Base-by-base conservation (phyloP, 2,113 vertebrate species). In the Ia io region DNA sequence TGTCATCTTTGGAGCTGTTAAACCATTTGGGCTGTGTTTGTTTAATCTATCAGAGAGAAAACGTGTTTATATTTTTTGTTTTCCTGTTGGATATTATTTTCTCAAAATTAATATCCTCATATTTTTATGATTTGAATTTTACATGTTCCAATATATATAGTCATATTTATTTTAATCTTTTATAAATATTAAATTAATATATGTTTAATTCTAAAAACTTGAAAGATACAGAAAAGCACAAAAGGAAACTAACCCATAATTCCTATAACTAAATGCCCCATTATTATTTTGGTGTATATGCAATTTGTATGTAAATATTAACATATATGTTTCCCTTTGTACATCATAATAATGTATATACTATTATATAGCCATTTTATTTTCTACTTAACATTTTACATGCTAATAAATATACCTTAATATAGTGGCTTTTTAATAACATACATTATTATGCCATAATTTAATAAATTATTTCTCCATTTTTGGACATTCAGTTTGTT, bases 361-460 rank as follows among this genome's bases (percentile, higher is more conserved):
- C 53, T 73, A 6, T 92, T 87, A 53, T 49, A 30, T 40, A 84
- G 35, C 5, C 14, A 87, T 86, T 67, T 93, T 13, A 70, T 35
- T 82, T 95, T 89, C 71, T 82, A 76, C 49, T 91, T 32, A 77
- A 44, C 51, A 67, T 82, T 95, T 96, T 67, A 88, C 2, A 4
- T 32, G 65, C 16, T 35, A 84, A 83, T 80, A 76, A 73, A 56
- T 70, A 89, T 40, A 71, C 8, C 30, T 93, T 51, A 74, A 78
- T 77, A 77, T 30, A 7, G 14, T 80, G 22, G 16, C 9, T 35
- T 94, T 65, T 56, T 70, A 82, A 87, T 78, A 61, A 2, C 20
- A 40, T 51, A 47, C 3, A 63, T 69, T 44, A 53, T 83, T 83
- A 78, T 67, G 30, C 4, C 16, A 71, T 86, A 51, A 76, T 47